These are phyloP conservation scores for Calephelis nemesis DNA, from an alignment of 1,140 invertebrate genomes.

Conservation along the genomic window DNA sequence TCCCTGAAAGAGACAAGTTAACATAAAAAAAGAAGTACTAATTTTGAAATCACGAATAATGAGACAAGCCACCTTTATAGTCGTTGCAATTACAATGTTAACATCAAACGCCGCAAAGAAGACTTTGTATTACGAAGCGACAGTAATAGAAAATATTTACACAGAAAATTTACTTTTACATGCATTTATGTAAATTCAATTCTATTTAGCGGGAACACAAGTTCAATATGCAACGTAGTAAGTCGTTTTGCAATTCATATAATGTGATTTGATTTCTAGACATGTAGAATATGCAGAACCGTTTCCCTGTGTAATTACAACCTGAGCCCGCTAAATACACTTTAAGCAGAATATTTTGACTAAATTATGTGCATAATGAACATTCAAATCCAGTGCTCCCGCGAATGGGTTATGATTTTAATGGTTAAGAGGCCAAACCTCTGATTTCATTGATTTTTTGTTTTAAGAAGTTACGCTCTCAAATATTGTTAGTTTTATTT, in stretches of 20 bases:
- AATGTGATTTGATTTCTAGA: slow-evolving; percentile 35
- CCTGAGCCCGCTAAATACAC: slow-evolving; percentile 8
- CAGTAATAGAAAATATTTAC: slow-evolving; percentile 11
- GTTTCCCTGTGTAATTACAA: slow-evolving; percentile 21
- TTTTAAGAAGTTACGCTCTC: not conserved
- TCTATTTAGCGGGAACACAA: slow-evolving; percentile 34
- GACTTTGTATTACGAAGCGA: not conserved
- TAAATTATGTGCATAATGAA: slow-evolving; percentile 19
- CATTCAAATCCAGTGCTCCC: not conserved
- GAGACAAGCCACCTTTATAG: no score
- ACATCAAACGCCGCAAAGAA: no score
- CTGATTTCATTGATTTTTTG: not conserved
- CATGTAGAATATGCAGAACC: slow-evolving; percentile 32
- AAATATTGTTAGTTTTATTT: not conserved
- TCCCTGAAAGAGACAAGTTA: no score
- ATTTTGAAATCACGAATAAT: no score
- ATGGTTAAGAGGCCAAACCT: not conserved
- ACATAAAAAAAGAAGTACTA: no score
- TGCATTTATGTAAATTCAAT: slow-evolving; percentile 36
- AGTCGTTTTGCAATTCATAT: slow-evolving; percentile 38
- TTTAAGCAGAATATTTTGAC: slow-evolving; percentile 5
- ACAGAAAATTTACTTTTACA: slow-evolving; percentile 26
- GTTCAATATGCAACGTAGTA: slow-evolving; percentile 35
- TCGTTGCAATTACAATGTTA: no score
- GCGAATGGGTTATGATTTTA: not conserved